Conservation (phyloP, 1,140 invertebrate species). For the Bactericera cockerelli region DNA sequence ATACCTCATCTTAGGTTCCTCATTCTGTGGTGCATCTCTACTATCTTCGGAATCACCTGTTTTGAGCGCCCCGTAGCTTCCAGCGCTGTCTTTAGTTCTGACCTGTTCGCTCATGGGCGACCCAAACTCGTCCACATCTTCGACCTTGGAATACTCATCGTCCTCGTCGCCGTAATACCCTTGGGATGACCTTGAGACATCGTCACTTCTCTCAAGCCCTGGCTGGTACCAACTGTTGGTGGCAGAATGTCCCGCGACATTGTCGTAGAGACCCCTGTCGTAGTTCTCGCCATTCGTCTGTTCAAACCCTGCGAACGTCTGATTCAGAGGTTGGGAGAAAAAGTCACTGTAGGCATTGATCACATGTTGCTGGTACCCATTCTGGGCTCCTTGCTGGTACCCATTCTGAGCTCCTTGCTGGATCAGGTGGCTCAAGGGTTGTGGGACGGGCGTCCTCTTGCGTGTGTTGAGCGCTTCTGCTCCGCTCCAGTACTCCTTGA, state of each 20-base stretch:
- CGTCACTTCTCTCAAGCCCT: too few relatives aligned
- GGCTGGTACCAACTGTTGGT: neutral
- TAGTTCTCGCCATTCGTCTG: neutral
- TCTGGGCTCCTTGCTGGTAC: neutral
- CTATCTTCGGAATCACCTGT: too few relatives aligned
- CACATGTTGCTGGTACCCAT: neutral
- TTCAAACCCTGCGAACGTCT: neutral
- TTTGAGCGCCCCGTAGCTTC: too few relatives aligned
- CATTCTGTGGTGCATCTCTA: too few relatives aligned
- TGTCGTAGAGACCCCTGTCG: neutral
- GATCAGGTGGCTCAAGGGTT: neutral
- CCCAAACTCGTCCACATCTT: too few relatives aligned
- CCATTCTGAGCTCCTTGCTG: neutral
- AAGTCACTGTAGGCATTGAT: neutral
- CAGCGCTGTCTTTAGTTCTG: too few relatives aligned
- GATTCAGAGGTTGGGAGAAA: neutral
- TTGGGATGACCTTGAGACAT: too few relatives aligned
- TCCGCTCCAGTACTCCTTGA: slow-evolving; percentile 51
- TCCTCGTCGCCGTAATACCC: too few relatives aligned
- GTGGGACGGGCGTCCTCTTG: neutral
- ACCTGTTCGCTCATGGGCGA: too few relatives aligned
- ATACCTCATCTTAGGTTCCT: neutral
- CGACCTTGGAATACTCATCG: too few relatives aligned
- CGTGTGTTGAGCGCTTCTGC: slow-evolving; percentile 26
- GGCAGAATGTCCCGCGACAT: neutral